A percentile compares a stretch with the other conserved stretches of the same genome.
These are phyloP conservation scores for Melipona beecheii DNA, from an alignment of 2,888 invertebrate species.

Conservation along the genomic window DNA sequence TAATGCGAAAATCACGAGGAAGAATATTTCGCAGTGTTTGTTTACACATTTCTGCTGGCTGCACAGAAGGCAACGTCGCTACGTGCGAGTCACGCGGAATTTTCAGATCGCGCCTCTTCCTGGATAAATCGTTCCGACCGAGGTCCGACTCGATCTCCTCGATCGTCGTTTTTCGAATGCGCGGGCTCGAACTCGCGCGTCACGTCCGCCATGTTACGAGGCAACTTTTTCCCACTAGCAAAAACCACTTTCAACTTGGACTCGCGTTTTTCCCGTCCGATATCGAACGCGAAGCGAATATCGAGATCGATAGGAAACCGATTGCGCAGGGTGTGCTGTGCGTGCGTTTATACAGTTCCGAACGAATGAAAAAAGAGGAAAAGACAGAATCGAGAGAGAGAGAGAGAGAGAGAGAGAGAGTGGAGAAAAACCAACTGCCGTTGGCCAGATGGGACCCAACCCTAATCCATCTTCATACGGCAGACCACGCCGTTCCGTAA, in stretches of 20 bases:
- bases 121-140: background rate
- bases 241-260: background rate
- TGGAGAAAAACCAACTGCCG: background rate
- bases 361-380: background rate
- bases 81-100: too few species aligned
- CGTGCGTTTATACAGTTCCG: background rate
- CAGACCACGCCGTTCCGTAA: slow-evolving; percentile 8
- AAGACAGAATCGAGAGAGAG: too few species aligned
- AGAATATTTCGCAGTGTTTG: background rate
- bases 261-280: background rate
- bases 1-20: background rate
- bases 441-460: background rate
- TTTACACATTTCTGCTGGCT: too few species aligned
- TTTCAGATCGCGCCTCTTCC: too few species aligned
- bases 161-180: background rate
- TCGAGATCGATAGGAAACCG: background rate
- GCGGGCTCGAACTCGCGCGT: background rate
- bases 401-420: background rate
- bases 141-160: background rate
- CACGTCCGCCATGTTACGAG: background rate
- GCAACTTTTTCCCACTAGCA: background rate
- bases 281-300: background rate
- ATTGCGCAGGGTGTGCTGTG: background rate
- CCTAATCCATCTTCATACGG: slow-evolving; percentile 31
- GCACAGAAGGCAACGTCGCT: too few species aligned